Evolutionary conservation across 2,888 invertebrate species (phyloP), one percentile per base, ranked within the genome.

Genomic region (Heliconius ethilla): DNA sequence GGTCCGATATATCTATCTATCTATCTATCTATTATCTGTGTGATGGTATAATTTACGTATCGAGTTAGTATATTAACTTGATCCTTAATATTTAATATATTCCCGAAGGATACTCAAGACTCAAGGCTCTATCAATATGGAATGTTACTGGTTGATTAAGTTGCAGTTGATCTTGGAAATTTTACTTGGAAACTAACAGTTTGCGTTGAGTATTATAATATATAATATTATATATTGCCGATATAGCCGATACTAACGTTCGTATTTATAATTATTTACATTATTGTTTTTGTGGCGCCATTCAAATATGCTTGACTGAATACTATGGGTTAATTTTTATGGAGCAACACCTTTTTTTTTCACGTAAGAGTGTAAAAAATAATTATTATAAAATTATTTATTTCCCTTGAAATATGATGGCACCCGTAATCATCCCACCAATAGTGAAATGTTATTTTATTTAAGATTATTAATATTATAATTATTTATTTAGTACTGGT

Each of bases 41-140:
- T 70, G 55, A 29, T 51, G 29, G 51, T 51, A 70, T 55, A 55
- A 33, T 70, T 55, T 55, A 55, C 22, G 22, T 29, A 55, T 55
- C 29, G 6, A 29, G 29, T 70, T 70, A n/a, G 22, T 33, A 13
- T 70, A 33, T 55, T 70, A 55, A n/a, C 13, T 55, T 22, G 33
- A 7, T 33, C 33, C 27, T 33, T n/a, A 55, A 70, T 33, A 33
- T 55, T 70, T 70, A 33, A 70, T 55, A 33, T 11, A 55, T 29
- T 70, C 70, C 70, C 70, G n/a, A 70, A 70, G 33, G 70, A 55
- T 29, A 11, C 25, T n/a, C n/a, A n/a, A n/a, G 55, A 70, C 29
- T 55, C 70, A 55, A 11, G 70, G 29, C 55, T 55, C 67, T 69
- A 62, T 75, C 66, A 70, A 69, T 70, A 62, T 69, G 29, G 33